phyloP scores from a whole-genome alignment of 2,888 invertebrate species.

The Drosophila kambysellisi region DNA sequence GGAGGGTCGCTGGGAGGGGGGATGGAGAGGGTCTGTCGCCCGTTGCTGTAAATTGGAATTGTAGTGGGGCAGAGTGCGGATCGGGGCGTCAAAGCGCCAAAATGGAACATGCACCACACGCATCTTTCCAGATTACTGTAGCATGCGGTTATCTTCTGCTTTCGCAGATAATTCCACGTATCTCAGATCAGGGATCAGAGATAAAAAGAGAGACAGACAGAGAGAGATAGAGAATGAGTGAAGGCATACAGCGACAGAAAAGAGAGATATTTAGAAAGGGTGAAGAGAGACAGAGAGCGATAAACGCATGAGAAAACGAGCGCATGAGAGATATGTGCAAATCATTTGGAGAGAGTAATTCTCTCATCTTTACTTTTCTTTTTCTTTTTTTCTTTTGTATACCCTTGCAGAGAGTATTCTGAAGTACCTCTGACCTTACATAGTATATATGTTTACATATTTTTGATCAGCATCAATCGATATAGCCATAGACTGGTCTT shows the following conservation, averaged over 20 bases:
- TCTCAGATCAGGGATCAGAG: conserved; percentile 1
- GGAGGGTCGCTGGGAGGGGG: not conserved
- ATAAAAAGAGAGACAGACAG: conserved; percentile 1
- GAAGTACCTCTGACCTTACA: not conserved
- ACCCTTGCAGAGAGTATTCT: conserved; percentile 6
- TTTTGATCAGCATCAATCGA: not conserved
- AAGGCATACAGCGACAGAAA: not conserved
- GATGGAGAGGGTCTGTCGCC: not conserved
- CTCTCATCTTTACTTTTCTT: conserved; percentile 1
- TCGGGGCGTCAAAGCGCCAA: conserved; percentile 3
- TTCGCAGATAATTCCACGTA: not conserved
- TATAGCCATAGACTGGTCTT: not conserved
- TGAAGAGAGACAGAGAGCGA: conserved; percentile 42
- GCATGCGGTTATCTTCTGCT: conserved; percentile 32
- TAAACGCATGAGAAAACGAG: conserved; percentile 51
- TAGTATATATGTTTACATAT: no score
- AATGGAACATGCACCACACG: conserved; percentile 27
- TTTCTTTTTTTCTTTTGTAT: conserved; percentile 5
- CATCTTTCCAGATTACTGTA: conserved; percentile 21
- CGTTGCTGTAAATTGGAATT: not conserved
- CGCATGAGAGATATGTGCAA: conserved; percentile 28
- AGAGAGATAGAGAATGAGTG: conserved; percentile 1
- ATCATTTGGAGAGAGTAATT: not conserved
- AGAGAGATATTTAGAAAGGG: conserved; percentile 19
- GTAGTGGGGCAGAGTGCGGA: not conserved